phyloP scores from a whole-genome alignment of 2,797 vertebrate species.

The Tragopan temminckii region DNA sequence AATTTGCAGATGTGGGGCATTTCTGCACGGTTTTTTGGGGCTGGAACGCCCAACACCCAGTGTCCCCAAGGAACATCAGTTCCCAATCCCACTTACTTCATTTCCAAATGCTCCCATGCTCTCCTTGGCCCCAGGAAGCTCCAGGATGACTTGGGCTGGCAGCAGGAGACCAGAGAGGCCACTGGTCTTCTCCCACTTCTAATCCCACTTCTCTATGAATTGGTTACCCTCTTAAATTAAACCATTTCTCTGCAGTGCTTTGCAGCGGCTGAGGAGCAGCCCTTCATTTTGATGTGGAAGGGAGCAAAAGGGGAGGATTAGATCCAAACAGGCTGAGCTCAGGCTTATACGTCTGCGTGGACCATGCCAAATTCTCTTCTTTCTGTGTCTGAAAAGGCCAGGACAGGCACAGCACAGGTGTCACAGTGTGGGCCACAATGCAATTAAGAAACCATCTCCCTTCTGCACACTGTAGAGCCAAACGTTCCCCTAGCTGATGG shows the following conservation, averaged over 20 bases:
- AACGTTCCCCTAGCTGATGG: background rate
- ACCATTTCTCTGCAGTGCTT: background rate
- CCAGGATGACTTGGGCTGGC: background rate
- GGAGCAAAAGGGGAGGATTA: background rate
- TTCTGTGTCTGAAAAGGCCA: background rate
- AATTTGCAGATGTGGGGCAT: accelerated
- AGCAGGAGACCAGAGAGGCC: background rate
- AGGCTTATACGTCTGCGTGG: background rate
- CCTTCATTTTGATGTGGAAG: background rate
- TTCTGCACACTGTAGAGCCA: background rate
- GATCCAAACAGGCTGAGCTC: background rate
- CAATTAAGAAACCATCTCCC: background rate
- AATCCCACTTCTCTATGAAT: background rate
- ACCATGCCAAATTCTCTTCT: background rate
- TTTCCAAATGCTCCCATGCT: background rate
- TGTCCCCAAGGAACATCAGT: background rate
- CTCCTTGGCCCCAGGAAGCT: background rate
- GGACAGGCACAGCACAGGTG: background rate
- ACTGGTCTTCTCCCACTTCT: background rate
- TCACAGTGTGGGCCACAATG: accelerated
- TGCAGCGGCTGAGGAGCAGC: background rate
- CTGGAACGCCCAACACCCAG: background rate
- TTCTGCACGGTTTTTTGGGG: background rate
- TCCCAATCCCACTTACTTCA: background rate
- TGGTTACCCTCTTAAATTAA: background rate